Evolutionary conservation across 1,140 invertebrate species (phyloP), one percentile per base, ranked within the genome.

Genomic region (Leptopilina clavipes): DNA sequence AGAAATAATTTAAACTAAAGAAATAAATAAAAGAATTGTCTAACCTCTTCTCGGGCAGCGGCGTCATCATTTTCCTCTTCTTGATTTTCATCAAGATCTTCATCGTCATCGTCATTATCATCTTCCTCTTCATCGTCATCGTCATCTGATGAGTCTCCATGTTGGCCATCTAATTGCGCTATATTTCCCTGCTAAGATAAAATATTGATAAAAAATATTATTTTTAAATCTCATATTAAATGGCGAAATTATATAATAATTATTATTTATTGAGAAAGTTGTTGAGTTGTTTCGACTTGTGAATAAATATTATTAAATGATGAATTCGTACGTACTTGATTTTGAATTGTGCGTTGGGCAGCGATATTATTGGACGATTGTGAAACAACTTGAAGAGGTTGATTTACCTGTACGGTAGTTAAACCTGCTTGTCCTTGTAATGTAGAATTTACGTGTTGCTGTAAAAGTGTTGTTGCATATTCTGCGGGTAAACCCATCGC

Each of bases 371-470:
- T 87, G 45, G 83, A 56, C 76, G 43, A 82, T 72, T 85, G 84
- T 31, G 83, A 82, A 9, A 88, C 85, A 73, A 88, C 83, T 65
- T 88, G 86, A 70, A 87, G 52, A 18, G 86, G 82, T 65, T 89
- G 86, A 82, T 82, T 86, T 48, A 90, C 86, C 81, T 89, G 89
- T 14, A 89, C 84, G n/a, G 88, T 85, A 45, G 87, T 74, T n/a
- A 90, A 79, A 25, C 88, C 84, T 70, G 91, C 89, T 83, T 92
- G 91, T 59, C 91, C 92, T 78, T 92, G 92, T 17, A 95, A 89
- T n/a, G 95, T 95, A 25, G 93, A 94, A 89, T 96, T 96, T 1
- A 98, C 95, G 88, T 97, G 96, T 84, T 96, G 95, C 83, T 97
- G 96, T 18, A 97, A 91, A 75, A 96, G 90, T 17, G 94, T 93